Conservation (phyloP, 2,797 vertebrate genomes). For the Ctenosaura bakeri region DNA sequence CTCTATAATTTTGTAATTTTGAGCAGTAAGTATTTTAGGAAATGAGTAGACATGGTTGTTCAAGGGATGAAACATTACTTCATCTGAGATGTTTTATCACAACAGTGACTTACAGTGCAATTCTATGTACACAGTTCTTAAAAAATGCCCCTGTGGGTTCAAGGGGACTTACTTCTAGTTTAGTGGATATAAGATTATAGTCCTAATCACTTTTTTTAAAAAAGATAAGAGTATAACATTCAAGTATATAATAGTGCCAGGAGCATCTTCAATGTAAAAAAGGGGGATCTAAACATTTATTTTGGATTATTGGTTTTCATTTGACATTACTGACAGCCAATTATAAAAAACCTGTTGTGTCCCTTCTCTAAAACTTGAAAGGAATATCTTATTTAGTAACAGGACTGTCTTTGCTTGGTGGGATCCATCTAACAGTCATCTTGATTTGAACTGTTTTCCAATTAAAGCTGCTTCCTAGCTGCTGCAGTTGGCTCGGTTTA, state of each 20-base stretch:
- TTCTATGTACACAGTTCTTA: neutral
- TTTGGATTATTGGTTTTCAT: conserved; percentile 33
- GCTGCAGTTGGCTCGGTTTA: conserved; percentile 23
- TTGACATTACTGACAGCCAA: conserved; percentile 55
- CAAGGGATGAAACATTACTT: conserved; percentile 31
- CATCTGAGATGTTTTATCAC: conserved; percentile 40
- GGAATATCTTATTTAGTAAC: conserved; percentile 44
- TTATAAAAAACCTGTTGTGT: conserved; percentile 57
- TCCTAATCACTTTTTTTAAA: conserved; percentile 10
- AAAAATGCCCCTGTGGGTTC: neutral
- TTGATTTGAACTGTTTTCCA: conserved; percentile 27
- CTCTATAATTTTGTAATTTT: conserved; percentile 45
- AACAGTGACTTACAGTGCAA: neutral
- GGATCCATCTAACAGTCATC: conserved; percentile 22
- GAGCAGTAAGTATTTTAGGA: conserved; percentile 11
- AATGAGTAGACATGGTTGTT: conserved; percentile 35
- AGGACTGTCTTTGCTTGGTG: conserved; percentile 46
- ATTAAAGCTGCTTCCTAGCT: conserved; percentile 37
- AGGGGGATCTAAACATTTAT: conserved; percentile 20
- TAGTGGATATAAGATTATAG: neutral
- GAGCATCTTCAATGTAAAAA: conserved; percentile 53
- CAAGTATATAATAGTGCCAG: conserved; percentile 10
- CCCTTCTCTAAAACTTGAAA: conserved; percentile 42
- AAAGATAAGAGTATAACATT: conserved; percentile 47
- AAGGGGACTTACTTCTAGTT: neutral